Evolutionary conservation across 2,113 vertebrate species (phyloP).

Genomic region (Pygoscelis antarcticus): DNA sequence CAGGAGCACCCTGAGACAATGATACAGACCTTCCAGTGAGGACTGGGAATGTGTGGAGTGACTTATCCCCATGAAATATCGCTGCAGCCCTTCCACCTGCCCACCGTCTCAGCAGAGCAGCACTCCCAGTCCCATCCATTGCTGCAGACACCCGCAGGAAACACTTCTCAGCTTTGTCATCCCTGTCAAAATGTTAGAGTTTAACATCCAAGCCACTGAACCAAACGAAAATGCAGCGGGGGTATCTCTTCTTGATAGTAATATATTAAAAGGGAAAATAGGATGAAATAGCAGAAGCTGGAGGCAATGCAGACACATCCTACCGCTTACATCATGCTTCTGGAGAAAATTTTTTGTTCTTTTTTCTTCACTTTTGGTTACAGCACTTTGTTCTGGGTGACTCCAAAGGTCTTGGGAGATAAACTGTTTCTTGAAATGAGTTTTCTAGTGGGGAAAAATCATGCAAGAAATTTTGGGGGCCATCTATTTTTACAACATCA

Average conservation of each 20-base stretch:
- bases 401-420: background rate
- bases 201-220: background rate
- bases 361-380: background rate
- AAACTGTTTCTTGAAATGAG: background rate
- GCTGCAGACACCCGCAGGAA: background rate
- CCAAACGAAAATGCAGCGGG: background rate
- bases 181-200: background rate
- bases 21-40: rapidly evolving
- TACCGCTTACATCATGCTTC: background rate
- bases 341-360: background rate
- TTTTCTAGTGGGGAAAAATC: background rate
- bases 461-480: background rate
- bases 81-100: background rate
- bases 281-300: background rate
- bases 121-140: rapidly evolving
- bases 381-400: background rate
- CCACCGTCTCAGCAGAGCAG: background rate
- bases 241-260: background rate
- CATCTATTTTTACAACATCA: background rate
- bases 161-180: background rate
- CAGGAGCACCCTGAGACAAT: background rate
- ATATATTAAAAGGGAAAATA: background rate
- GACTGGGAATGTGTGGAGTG: background rate
- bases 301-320: background rate
- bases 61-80: background rate